Evolutionary conservation across 2,888 invertebrate species (phyloP).

Genomic region (Caenorhabditis macrosperma): DNA sequence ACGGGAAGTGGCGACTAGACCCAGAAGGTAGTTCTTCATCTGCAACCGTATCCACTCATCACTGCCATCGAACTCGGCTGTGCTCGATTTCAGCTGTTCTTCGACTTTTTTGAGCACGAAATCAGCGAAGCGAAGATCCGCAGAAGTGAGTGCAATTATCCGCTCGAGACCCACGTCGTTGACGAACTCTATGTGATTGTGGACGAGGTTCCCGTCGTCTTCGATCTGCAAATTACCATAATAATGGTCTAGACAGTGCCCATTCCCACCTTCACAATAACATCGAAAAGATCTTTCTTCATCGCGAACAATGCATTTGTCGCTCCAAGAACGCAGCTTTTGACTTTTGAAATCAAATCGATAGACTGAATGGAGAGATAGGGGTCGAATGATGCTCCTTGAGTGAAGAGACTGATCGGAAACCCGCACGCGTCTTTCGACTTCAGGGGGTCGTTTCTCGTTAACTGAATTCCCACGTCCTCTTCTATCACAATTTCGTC

Average conservation of each 20-base stretch:
- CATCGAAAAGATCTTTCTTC: conserved; percentile 92
- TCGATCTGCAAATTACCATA: conserved; percentile 80
- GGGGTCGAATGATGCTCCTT: conserved; percentile 94
- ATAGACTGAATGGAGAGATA: conserved; percentile 95
- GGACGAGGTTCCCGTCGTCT: conserved; percentile 90
- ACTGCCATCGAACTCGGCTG: conserved; percentile 89
- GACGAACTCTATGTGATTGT: conserved; percentile 83
- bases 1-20: conserved; percentile 80
- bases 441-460: conserved; percentile 60
- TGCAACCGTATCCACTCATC: conserved; percentile 97
- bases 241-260: too few relatives aligned
- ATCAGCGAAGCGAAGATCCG: conserved; percentile 95
- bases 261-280: conserved; percentile 87
- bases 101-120: conserved; percentile 86
- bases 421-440: conserved; percentile 87
- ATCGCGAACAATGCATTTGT: conserved; percentile 98
- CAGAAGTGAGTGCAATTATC: conserved; percentile 91
- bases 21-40: conserved; percentile 84
- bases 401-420: conserved; percentile 90
- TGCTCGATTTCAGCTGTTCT: conserved; percentile 80
- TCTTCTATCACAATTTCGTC: conserved; percentile 52
- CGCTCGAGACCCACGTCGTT: conserved; percentile 85
- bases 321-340: conserved; percentile 85
- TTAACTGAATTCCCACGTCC: conserved; percentile 30
- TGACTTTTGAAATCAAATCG: conserved; percentile 86